Conservation (phyloP, 2,797 vertebrate species). For the Schizothorax lantsangensis region DNA sequence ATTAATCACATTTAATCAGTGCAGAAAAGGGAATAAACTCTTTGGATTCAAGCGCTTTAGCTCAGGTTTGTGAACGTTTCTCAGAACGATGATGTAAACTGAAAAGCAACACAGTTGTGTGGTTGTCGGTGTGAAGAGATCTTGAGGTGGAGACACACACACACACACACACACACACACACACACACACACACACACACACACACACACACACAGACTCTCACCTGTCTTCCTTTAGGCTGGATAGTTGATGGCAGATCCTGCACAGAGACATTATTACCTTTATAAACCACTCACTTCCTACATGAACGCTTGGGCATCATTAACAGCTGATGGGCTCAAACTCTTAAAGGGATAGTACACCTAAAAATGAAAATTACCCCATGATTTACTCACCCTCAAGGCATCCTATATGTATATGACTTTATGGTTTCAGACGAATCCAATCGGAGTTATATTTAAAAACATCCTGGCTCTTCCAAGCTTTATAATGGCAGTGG, state of each 20-base stretch:
- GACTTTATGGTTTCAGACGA: no score
- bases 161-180: background rate
- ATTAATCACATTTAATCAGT: background rate
- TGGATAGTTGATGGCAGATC: slow-evolving; percentile 96
- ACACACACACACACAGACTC: slow-evolving; percentile 41
- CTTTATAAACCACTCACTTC: background rate
- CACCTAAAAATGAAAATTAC: no score
- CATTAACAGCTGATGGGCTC: background rate
- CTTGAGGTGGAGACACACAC: background rate
- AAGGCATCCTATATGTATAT: no score
- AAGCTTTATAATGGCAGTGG: no score
- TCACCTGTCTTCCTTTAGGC: slow-evolving; percentile 98
- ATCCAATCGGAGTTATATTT: no score
- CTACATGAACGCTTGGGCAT: background rate
- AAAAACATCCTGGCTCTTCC: no score
- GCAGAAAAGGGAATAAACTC: background rate
- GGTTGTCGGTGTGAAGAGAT: background rate
- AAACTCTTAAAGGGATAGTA: background rate
- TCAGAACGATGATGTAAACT: background rate
- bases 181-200: background rate
- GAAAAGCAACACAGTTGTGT: background rate
- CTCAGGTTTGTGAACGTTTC: background rate
- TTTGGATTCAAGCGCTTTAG: background rate
- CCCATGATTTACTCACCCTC: no score
- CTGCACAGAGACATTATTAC: slow-evolving; percentile 79